Conservation (phyloP, 92 coral and sea anemone species). For the Bergia puertoricense region DNA sequence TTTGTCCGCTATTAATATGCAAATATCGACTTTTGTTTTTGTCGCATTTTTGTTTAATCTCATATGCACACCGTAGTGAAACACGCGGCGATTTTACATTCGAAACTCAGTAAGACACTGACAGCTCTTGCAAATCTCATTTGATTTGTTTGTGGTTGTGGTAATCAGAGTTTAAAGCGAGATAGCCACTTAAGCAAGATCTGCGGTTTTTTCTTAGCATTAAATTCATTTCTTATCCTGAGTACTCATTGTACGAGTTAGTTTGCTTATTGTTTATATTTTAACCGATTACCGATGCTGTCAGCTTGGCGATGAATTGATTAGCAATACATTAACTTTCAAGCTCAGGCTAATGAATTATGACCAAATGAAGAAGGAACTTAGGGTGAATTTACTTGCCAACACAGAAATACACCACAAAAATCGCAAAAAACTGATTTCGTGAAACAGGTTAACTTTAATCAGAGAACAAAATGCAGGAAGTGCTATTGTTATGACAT, state of each 20-base stretch:
- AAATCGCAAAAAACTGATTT: not conserved
- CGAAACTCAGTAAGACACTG: constrained; percentile 1
- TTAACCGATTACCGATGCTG: constrained; percentile 4
- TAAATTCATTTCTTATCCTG: not conserved
- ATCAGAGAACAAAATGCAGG: not conserved
- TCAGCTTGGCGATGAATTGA: not conserved
- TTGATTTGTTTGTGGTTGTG: constrained; percentile 1
- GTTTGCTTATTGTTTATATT: constrained; percentile 17
- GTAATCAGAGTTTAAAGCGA: not conserved
- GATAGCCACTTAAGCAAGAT: not conserved
- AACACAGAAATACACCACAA: not conserved
- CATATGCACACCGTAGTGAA: not conserved
- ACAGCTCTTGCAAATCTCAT: not conserved
- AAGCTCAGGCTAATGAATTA: constrained; percentile 4
- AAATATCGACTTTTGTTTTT: constrained; percentile 23
- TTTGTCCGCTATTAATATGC: constrained; percentile 35
- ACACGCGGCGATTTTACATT: not conserved
- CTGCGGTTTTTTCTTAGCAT: not conserved
- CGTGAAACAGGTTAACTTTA: not conserved
- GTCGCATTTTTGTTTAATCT: not conserved
- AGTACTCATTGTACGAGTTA: not conserved
- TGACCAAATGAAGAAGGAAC: constrained; percentile 1
- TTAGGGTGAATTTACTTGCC: not conserved
- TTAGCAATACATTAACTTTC: not conserved
- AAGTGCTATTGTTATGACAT: not conserved